These are phyloP conservation scores for Artemia sinica DNA, from an alignment of 2,888 invertebrate species.

Conservation along the genomic window DNA sequence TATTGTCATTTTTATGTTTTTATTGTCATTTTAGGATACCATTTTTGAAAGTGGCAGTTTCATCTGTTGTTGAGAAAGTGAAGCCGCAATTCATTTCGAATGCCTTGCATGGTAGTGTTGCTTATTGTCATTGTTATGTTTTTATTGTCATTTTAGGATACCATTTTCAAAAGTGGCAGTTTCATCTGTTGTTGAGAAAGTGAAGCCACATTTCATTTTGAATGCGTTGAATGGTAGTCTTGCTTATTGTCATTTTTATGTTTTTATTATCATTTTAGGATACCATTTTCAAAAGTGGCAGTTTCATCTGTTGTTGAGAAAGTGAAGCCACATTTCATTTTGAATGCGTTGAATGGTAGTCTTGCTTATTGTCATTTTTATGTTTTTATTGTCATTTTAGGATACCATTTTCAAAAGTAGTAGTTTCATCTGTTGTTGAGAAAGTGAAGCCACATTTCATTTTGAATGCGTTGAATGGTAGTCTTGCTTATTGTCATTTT, in stretches of 20 bases:
- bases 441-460: slow-evolving; percentile 34
- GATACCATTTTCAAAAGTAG: background rate
- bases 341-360: slow-evolving; percentile 46
- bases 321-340: slow-evolving; percentile 34
- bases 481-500: slow-evolving; percentile 33
- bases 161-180: no score
- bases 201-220: slow-evolving; percentile 34
- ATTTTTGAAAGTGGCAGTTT: background rate
- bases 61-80: slow-evolving; percentile 32
- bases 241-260: slow-evolving; percentile 26
- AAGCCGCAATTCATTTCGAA: slow-evolving; percentile 35
- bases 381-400: background rate
- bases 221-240: slow-evolving; percentile 48
- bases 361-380: slow-evolving; percentile 31
- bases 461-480: slow-evolving; percentile 45
- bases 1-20: background rate
- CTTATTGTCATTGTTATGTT: background rate
- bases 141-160: no score
- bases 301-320: slow-evolving; percentile 30
- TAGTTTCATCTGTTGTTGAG: slow-evolving; percentile 25
- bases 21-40: background rate
- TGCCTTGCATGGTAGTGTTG: slow-evolving; percentile 48
- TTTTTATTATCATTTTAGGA: background rate
- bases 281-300: slow-evolving; percentile 7
- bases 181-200: slow-evolving; percentile 28